Percentiles rank a stretch among this genome's conserved stretches.
These are phyloP conservation scores for Zaprionus gabonicus DNA, from an alignment of 1,140 invertebrate species.

Conservation along the genomic window DNA sequence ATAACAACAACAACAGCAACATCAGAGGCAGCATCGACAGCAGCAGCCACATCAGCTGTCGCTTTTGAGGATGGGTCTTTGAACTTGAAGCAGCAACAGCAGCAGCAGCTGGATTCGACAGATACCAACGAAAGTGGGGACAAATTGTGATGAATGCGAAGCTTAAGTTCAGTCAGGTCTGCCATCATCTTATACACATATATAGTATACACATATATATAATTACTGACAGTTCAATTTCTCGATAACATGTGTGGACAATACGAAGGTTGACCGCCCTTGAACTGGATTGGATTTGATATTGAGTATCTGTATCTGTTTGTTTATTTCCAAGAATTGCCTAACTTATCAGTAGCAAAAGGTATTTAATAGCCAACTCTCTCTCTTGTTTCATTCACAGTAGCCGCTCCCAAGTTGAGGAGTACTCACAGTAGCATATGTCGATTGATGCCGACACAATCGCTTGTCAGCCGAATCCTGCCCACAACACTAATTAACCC, in stretches of 20 bases:
- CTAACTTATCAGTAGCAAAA: slow-evolving; percentile 10
- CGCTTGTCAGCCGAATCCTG: slow-evolving; percentile 39
- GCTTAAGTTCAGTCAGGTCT: not conserved
- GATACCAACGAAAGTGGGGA: slow-evolving; percentile 41
- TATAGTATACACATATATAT: not conserved
- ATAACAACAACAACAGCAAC: not conserved
- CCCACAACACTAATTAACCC: slow-evolving; percentile 65
- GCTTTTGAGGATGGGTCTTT: slow-evolving; percentile 40
- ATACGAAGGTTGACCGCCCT: not conserved
- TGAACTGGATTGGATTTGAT: slow-evolving; percentile 11
- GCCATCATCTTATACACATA: not conserved
- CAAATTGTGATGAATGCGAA: slow-evolving; percentile 7
- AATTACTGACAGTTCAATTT: slow-evolving; percentile 27
- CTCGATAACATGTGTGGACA: slow-evolving; percentile 1
- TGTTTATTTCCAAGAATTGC: not conserved
- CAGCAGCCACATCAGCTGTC: slow-evolving; percentile 53
- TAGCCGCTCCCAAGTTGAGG: slow-evolving; percentile 12
- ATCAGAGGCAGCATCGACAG: slow-evolving; percentile 1
- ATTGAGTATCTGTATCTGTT: not conserved
- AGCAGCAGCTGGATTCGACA: slow-evolving; percentile 40
- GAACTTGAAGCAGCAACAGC: slow-evolving; percentile 40
- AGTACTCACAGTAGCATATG: slow-evolving; percentile 34
- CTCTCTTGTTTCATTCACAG: slow-evolving; percentile 8
- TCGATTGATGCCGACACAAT: slow-evolving; percentile 43
- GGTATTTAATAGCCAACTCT: not conserved